Evolutionary conservation across 92 coral and sea anemone genomes (phyloP).

Genomic region (Desmophyllum pertusum): DNA sequence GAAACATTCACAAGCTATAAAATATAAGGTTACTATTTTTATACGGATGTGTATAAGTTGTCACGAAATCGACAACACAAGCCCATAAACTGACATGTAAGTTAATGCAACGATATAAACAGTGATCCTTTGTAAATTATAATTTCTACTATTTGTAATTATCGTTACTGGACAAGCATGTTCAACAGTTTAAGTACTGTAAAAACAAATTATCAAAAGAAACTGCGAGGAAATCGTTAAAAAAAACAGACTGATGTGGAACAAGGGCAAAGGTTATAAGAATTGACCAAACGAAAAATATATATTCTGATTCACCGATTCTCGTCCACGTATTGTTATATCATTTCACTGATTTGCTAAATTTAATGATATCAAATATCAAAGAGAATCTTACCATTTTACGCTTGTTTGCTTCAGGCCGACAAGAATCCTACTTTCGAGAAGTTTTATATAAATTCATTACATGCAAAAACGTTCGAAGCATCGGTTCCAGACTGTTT

Average conservation of each 20-base stretch:
- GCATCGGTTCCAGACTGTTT: neutral
- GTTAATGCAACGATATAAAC: neutral
- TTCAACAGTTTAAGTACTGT: neutral
- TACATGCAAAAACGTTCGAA: slow-evolving; percentile 3
- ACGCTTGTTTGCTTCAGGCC: neutral
- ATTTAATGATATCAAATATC: neutral
- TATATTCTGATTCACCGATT: neutral
- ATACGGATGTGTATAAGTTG: no score
- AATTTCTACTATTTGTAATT: neutral
- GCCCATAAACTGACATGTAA: neutral
- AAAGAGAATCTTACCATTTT: slow-evolving; percentile 11
- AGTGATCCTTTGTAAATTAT: neutral
- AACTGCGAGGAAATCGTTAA: neutral
- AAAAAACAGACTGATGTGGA: neutral
- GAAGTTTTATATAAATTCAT: neutral
- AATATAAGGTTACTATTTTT: neutral
- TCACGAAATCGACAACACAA: neutral
- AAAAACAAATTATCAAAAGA: neutral
- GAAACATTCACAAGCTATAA: neutral
- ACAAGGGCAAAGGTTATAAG: neutral
- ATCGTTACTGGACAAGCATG: neutral
- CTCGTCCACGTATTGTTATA: neutral
- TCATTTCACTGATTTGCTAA: neutral
- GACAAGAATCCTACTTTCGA: slow-evolving; percentile 2
- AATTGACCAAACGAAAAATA: neutral